A percentile compares a stretch with the other conserved stretches of the same genome.
phyloP scores from a whole-genome alignment of 2,113 vertebrate species.

The Amia ocellicauda region DNA sequence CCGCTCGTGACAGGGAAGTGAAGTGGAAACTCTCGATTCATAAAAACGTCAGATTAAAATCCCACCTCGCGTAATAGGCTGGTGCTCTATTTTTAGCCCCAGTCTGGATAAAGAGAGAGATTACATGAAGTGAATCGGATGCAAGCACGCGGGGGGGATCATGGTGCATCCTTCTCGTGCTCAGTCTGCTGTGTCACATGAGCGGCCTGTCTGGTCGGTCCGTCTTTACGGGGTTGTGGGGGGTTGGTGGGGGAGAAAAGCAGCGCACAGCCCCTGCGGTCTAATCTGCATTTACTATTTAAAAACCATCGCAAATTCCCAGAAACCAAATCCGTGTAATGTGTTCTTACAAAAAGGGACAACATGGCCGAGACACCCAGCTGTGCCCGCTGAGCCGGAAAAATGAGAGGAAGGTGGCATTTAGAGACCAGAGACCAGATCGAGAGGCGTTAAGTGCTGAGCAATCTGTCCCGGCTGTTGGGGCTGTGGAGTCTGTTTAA shows the following conservation, averaged over 20 bases:
- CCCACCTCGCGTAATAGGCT: constrained; percentile 6
- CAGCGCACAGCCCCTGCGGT: background rate
- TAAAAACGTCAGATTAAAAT: constrained; percentile 19
- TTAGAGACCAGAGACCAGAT: constrained; percentile 29
- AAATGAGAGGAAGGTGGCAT: constrained; percentile 38
- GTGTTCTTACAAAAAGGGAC: constrained; percentile 35
- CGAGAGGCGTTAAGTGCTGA: background rate
- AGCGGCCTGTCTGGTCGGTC: constrained; percentile 8
- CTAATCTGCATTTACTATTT: constrained; percentile 23
- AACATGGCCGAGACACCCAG: constrained; percentile 32
- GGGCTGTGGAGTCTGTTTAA: constrained; percentile 19
- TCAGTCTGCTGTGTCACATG: constrained; percentile 10
- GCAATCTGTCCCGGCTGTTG: constrained; percentile 8
- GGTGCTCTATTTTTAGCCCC: constrained; percentile 26
- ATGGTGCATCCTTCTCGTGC: background rate
- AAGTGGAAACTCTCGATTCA: background rate
- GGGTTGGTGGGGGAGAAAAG: no score
- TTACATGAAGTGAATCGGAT: constrained; percentile 29
- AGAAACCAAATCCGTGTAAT: constrained; percentile 25
- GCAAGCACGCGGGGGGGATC: constrained; percentile 4
- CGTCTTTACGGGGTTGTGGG: no score
- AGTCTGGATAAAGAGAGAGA: constrained; percentile 27
- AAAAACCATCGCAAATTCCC: constrained; percentile 28
- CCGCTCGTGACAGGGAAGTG: background rate
- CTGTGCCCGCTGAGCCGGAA: constrained; percentile 47